Evolutionary conservation across 2,113 vertebrate genomes (phyloP).

Genomic region (Carassius gibelio): DNA sequence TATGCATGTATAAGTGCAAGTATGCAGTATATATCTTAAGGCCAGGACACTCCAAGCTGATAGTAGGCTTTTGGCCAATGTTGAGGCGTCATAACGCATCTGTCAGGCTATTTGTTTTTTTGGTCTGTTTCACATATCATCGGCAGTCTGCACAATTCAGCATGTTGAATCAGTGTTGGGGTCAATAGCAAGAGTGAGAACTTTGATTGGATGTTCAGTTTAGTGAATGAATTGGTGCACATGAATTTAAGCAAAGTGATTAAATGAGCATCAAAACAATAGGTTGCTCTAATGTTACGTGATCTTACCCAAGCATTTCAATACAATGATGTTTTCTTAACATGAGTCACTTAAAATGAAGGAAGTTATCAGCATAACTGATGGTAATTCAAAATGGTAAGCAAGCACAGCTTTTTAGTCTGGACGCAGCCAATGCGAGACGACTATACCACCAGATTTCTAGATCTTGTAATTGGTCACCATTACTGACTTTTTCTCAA

Average conservation of each 20-base stretch:
- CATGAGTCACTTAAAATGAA: background rate
- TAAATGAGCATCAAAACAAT: background rate
- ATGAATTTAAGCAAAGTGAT: background rate
- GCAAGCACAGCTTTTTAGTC: background rate
- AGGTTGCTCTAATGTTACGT: too few relatives aligned
- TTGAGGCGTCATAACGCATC: background rate
- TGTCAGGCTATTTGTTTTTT: background rate
- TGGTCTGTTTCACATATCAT: background rate
- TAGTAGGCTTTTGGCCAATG: background rate
- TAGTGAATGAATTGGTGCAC: background rate
- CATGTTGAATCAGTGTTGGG: background rate
- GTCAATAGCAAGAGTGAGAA: too few relatives aligned
- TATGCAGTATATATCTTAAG: background rate
- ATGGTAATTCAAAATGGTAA: background rate
- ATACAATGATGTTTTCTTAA: too few relatives aligned
- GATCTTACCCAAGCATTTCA: too few relatives aligned
- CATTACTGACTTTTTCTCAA: background rate
- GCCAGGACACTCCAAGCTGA: background rate
- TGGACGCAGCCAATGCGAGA: too few relatives aligned
- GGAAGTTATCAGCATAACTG: background rate
- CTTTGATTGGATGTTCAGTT: background rate
- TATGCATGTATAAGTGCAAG: background rate
- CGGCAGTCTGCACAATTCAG: background rate
- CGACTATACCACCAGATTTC: too few relatives aligned
- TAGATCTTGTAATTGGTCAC: background rate